Percentiles rank a stretch among this genome's conserved stretches.
These are phyloP conservation scores for Cosmopolites sordidus DNA, from an alignment of 2,888 invertebrate species.

Conservation along the genomic window DNA sequence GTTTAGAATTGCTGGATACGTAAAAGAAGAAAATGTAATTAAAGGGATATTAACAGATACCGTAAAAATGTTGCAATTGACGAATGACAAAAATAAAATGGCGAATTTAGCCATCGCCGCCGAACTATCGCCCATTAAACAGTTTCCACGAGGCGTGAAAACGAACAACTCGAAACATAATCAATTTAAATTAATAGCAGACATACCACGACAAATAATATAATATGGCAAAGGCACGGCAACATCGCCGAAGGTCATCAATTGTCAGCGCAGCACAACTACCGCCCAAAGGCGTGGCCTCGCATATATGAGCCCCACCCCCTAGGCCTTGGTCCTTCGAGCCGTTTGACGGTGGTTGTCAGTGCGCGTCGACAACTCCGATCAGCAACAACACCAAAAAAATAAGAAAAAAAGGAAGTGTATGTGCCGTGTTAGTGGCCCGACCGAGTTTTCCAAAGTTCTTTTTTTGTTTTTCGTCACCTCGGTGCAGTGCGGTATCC, in stretches of 20 bases:
- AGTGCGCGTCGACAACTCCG: conserved; percentile 25
- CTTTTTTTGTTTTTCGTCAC: background rate
- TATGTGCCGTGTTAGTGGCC: conserved; percentile 1
- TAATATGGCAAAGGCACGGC: conserved; percentile 43
- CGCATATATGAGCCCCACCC: conserved; percentile 29
- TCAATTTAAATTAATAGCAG: conserved; percentile 42
- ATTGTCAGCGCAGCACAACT: conserved; percentile 31
- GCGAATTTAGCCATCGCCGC: background rate
- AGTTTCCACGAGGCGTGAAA: conserved; percentile 28
- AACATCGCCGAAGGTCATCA: conserved; percentile 38
- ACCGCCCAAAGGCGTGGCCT: conserved; percentile 35
- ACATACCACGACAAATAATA: conserved; percentile 43
- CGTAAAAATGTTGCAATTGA: background rate
- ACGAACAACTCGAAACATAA: conserved; percentile 33
- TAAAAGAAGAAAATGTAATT: too few relatives aligned
- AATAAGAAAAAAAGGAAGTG: conserved; percentile 10
- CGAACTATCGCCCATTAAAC: conserved; percentile 19
- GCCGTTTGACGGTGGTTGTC: background rate
- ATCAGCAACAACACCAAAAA: conserved; percentile 30
- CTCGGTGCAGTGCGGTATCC: background rate
- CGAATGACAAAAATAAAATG: background rate
- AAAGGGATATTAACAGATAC: too few relatives aligned
- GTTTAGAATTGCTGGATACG: too few relatives aligned
- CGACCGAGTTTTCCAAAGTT: background rate
- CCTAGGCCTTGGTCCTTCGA: background rate